phyloP scores from a whole-genome alignment of 1,140 invertebrate genomes.

The Epicauta chinensis region DNA sequence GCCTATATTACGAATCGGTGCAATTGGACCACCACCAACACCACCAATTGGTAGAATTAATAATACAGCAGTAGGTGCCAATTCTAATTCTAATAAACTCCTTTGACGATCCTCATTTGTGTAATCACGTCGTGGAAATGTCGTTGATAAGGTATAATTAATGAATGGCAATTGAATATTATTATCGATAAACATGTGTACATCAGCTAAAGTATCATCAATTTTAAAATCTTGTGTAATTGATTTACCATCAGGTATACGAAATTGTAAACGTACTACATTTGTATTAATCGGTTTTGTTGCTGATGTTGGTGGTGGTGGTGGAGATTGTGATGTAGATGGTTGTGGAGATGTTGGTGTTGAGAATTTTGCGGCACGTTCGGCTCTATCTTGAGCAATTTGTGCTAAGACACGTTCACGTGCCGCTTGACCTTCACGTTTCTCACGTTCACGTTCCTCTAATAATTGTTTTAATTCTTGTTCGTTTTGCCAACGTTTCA shows the following conservation, averaged over 20 bases:
- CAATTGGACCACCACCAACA: slow-evolving; percentile 32
- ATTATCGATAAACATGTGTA: slow-evolving; percentile 38
- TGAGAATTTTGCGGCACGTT: slow-evolving; percentile 43
- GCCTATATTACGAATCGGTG: slow-evolving; percentile 16
- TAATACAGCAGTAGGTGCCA: slow-evolving; percentile 74
- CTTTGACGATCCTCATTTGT: slow-evolving; percentile 52
- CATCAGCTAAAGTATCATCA: slow-evolving; percentile 40
- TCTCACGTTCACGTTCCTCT: slow-evolving; percentile 64
- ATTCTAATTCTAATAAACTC: slow-evolving; percentile 60
- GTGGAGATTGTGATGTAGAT: slow-evolving; percentile 3
- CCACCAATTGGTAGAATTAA: slow-evolving; percentile 57
- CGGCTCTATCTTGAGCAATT: slow-evolving; percentile 68
- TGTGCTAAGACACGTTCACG: slow-evolving; percentile 63
- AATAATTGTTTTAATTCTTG: slow-evolving; percentile 63
- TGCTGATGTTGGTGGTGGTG: not conserved
- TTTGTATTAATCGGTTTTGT: slow-evolving; percentile 13
- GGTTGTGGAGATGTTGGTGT: slow-evolving; percentile 16
- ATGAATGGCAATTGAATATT: slow-evolving; percentile 45
- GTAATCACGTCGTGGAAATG: slow-evolving; percentile 73
- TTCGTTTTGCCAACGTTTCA: slow-evolving; percentile 65
- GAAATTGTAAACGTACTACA: slow-evolving; percentile 69
- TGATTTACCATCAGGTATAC: slow-evolving; percentile 66
- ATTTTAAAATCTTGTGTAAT: slow-evolving; percentile 42
- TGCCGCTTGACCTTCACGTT: slow-evolving; percentile 58
- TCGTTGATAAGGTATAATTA: slow-evolving; percentile 65